These are phyloP conservation scores for Plutomurus gul DNA, from an alignment of 1,140 invertebrate species.

Conservation along the genomic window DNA sequence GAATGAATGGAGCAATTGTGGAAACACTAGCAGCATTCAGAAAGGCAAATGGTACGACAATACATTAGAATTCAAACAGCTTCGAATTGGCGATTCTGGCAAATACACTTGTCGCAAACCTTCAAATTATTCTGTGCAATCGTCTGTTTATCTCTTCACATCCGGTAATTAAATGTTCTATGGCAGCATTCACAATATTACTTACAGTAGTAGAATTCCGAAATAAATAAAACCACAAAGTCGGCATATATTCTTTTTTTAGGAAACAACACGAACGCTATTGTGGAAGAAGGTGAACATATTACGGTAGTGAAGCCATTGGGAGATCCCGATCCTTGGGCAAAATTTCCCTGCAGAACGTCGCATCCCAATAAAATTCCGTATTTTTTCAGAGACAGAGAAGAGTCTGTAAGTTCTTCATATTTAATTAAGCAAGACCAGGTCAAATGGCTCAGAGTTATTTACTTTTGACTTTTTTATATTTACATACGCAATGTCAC, in stretches of 20 bases:
- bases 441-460: too few relatives aligned
- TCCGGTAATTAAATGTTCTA: neutral
- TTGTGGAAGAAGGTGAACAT: slow-evolving; percentile 34
- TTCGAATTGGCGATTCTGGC: slow-evolving; percentile 8
- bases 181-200: too few relatives aligned
- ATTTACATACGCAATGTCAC: neutral
- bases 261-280: slow-evolving; percentile 1
- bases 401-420: slow-evolving; percentile 30
- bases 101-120: slow-evolving; percentile 41
- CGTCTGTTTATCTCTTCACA: slow-evolving; percentile 7
- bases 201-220: too few relatives aligned
- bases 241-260: too few relatives aligned
- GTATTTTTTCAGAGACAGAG: slow-evolving; percentile 32
- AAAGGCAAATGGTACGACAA: slow-evolving; percentile 37
- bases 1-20: neutral
- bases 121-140: neutral
- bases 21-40: neutral
- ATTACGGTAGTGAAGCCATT: slow-evolving; percentile 33
- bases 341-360: slow-evolving; percentile 25
- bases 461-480: neutral
- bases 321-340: slow-evolving; percentile 29
- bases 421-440: neutral
- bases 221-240: too few relatives aligned
- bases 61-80: slow-evolving; percentile 4
- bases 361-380: neutral